Conservation (phyloP, 1,140 invertebrate species). For the Philopotamus ludificatus region DNA sequence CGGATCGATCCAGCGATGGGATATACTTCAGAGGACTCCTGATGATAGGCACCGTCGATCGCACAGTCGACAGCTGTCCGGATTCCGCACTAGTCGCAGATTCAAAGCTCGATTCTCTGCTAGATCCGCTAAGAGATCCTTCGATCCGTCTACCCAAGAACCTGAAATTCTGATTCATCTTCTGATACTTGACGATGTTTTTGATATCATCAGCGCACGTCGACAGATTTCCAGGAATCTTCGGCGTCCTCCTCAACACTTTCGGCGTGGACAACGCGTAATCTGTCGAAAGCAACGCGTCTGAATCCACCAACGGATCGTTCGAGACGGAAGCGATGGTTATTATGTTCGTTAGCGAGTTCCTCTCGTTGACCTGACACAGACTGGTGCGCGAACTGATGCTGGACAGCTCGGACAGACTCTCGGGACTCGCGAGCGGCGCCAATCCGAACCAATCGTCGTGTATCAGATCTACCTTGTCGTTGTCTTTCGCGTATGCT, state of each 20-base stretch:
- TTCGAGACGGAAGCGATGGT: constrained; percentile 40
- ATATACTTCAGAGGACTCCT: constrained; percentile 40
- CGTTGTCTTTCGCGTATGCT: constrained; percentile 22
- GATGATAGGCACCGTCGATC: constrained; percentile 30
- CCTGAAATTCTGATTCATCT: constrained; percentile 56
- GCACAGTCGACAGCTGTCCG: constrained; percentile 37
- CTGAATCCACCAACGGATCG: constrained; percentile 22
- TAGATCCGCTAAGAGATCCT: constrained; percentile 50
- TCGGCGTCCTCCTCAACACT: constrained; percentile 64
- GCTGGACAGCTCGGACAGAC: constrained; percentile 76
- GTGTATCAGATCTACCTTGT: constrained; percentile 54
- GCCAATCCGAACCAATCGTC: constrained; percentile 70
- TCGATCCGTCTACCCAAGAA: constrained; percentile 46
- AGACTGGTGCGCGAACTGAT: constrained; percentile 58
- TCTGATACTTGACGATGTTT: constrained; percentile 60
- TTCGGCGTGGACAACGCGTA: constrained; percentile 54
- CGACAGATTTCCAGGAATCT: constrained; percentile 64
- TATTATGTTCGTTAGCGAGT: constrained; percentile 44
- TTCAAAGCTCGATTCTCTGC: constrained; percentile 58
- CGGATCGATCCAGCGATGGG: constrained; percentile 36
- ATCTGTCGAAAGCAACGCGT: constrained; percentile 40
- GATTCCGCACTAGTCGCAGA: constrained; percentile 51
- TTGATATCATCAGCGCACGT: constrained; percentile 66
- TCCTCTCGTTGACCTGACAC: constrained; percentile 48
- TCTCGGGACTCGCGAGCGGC: constrained; percentile 82